Conservation (phyloP, 2,113 vertebrate genomes). For the Dromiciops gliroides region DNA sequence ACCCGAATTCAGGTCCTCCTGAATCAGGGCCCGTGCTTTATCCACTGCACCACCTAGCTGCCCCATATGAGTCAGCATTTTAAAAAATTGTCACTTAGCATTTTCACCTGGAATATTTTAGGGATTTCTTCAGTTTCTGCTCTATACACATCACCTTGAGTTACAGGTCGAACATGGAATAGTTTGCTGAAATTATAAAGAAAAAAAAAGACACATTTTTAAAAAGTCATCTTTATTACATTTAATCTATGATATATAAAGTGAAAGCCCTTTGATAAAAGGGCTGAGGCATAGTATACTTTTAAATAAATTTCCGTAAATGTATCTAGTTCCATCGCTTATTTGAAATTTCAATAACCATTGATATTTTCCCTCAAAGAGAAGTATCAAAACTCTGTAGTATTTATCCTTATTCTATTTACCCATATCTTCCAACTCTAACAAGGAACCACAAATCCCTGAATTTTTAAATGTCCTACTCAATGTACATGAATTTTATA, state of each 20-base stretch:
- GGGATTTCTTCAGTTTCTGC: slow-evolving; percentile 99
- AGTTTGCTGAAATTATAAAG: slow-evolving; percentile 89
- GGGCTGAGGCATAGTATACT: slow-evolving; percentile 6
- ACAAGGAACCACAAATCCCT: not conserved
- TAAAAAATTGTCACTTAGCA: slow-evolving; percentile 28
- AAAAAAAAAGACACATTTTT: not conserved
- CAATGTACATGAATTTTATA: not conserved
- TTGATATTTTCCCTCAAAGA: not conserved
- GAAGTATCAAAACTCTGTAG: not conserved
- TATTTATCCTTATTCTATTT: slow-evolving; percentile 18
- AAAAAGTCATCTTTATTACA: slow-evolving; percentile 15
- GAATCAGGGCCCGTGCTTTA: too few relatives aligned
- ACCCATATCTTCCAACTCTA: not conserved
- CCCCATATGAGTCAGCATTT: too few relatives aligned
- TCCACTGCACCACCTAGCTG: too few relatives aligned
- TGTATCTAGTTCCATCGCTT: not conserved
- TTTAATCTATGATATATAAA: not conserved
- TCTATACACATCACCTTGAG: slow-evolving; percentile 98
- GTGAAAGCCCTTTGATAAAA: not conserved
- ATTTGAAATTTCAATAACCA: slow-evolving; percentile 9
- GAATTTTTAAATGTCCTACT: not conserved
- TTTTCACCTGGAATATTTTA: slow-evolving; percentile 97
- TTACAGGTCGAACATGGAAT: slow-evolving; percentile 98
- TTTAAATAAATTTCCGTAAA: slow-evolving; percentile 18
- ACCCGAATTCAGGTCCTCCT: too few relatives aligned